Evolutionary conservation across 23 tunicate genomes (phyloP), one percentile per base, ranked within the genome.

Genomic region (Styela plicata): DNA sequence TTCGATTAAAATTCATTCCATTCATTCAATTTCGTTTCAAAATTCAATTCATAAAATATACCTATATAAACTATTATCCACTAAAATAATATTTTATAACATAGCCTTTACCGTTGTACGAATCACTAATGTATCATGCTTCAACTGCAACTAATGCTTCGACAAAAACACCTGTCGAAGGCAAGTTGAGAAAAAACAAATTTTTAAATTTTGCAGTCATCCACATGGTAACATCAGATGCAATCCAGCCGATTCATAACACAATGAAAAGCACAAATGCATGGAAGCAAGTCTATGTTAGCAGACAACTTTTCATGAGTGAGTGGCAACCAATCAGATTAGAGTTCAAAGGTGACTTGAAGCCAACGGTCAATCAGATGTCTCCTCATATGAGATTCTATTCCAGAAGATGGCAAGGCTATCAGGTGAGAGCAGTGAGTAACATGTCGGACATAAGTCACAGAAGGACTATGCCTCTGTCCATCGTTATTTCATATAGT

Each of bases 371-470:
- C 3, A 91, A 91, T 63, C 97, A 91, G 65, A 86, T 91, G 78
- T 69, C 80, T n/a, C 87, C 87, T 24, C 81, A 83, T 25, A 71
- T 91, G 13, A 74, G 70, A 73, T 91, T 91, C 52, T 83, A 91
- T 70, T 86, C 91, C 77, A 91, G 89, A 64, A 78, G 90, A 71
- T 91, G 97, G 97, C 97, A 91, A 70, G 97, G 97, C 7, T 83
- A 82, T 67, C 89, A 91, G 86, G 97, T 91, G 69, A 53, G 32
- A 29, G n/a, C 22, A 67, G 24, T 18, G 71, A 44, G 57, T 44
- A 44, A n/a, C n/a, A n/a, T n/a, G n/a, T n/a, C n/a, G n/a, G n/a
- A n/a, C n/a, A n/a, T n/a, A n/a, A n/a, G n/a, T n/a, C n/a, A n/a
- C n/a, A n/a, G n/a, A n/a, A n/a, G n/a, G n/a, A n/a, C n/a, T n/a